Evolutionary conservation across 2,888 invertebrate species (phyloP).

Genomic region (Synergus laeviventris): DNA sequence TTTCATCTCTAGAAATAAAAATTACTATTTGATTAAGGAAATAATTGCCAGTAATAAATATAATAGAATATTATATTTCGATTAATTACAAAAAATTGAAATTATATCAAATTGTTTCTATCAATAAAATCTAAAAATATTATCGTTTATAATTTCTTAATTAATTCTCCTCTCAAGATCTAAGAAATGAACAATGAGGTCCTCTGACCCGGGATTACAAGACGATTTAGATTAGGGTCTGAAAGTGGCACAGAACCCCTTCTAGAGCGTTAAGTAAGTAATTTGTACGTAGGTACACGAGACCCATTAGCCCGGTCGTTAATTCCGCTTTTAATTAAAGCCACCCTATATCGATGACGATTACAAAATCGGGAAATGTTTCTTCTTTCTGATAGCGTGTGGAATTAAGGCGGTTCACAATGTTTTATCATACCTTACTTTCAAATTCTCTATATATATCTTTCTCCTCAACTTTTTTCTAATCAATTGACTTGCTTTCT

Average conservation of each 20-base stretch:
- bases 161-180: background rate
- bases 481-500: background rate
- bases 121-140: background rate
- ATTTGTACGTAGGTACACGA: constrained; percentile 39
- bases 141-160: background rate
- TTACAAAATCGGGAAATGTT: constrained; percentile 22
- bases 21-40: too few species aligned
- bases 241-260: constrained; percentile 19
- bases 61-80: too few species aligned
- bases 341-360: constrained; percentile 30
- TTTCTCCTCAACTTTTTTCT: background rate
- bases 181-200: constrained; percentile 28
- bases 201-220: constrained; percentile 31
- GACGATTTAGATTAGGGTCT: constrained; percentile 33
- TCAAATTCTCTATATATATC: too few species aligned
- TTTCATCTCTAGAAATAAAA: too few species aligned
- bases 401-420: background rate
- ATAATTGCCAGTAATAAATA: too few species aligned
- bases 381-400: background rate
- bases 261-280: constrained; percentile 36
- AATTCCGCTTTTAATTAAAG: constrained; percentile 35
- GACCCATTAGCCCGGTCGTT: constrained; percentile 38
- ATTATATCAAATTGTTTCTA: background rate
- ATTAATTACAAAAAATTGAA: too few species aligned
- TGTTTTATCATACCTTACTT: too few species aligned